Base-by-base conservation (phyloP, 2,888 invertebrate genomes). In the Allophyes oxyacanthae region DNA sequence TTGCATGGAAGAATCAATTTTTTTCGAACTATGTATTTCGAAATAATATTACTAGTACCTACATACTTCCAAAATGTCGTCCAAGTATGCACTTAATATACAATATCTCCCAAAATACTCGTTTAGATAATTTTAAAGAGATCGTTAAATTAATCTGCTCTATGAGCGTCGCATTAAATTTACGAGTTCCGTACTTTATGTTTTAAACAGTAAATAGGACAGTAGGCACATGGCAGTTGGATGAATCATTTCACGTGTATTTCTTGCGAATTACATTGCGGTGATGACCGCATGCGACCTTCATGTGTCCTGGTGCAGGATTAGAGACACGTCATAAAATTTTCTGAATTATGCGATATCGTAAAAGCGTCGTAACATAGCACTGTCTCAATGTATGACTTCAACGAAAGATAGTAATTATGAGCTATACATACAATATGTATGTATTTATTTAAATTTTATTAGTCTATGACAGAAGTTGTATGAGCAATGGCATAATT, bases 381-480 rank as follows among this genome's bases (percentile, higher is more conserved):
- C 6, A 14, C 11, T 38, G 28, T 33, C 20, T 58, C 14, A 46
- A 34, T n/a, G 11, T n/a, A n/a, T n/a, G 3, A 49, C 26, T 36
- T 38, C 34, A 13, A 15, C 34, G 33, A 5, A 6, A 26, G 30
- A 36, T 13, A 38, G 11, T 8, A 6, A 43, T 15, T 38, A 25
- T 42, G 41, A 54, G n/a, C 41, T 49, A 43, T 9, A 44, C 20
- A 46, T 28, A 56, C 25, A 48, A n/a, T 36, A 40, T 28, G 45
- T 26, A 30, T 13, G 46, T 41, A 36, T 42, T n/a, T 52, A 20
- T 51, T 60, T 25, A 36, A 51, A 40, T 60, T 66, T 52, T 61
- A 61, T 55, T 64, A 57, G 44, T 14, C 44, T 20, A 62, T 76
- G 69, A 76, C 74, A 62, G 66, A 59, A 65, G 42, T 40, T 20